Base-by-base conservation (phyloP, 2,797 vertebrate species). In the Cichlasoma orientale region DNA sequence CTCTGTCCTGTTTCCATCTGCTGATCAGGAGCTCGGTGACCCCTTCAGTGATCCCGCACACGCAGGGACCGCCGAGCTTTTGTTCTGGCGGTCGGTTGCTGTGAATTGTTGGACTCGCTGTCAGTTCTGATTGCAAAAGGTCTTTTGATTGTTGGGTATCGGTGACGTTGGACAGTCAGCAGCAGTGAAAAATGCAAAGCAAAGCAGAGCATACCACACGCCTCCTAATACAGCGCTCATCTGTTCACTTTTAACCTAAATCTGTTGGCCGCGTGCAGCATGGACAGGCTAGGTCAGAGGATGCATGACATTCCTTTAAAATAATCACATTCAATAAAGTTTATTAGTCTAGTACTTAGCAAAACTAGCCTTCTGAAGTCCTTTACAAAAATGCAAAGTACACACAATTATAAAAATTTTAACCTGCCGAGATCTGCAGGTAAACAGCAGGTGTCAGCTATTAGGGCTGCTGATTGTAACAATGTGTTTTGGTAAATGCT, bases 141-240 rank as follows among this genome's bases (percentile, higher is more conserved):
- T 75, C 88, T 89, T 91, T 88, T 78, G 71, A 87, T 92, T 91
- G 91, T 92, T 86, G 29, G 1, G 53, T 73, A 72, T 80, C 76
- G 2, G 82, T 90, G 88, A 84, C 33, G 56, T 86, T 44, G 75
- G 79, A 73, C 79, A 77, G 89, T 89, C 90, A 81, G 86, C 89
- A 84, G 81, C 80, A 74, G 61, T 66, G 76, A 80, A 79, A 79
- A 88, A 74, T 84, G 83, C 75, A 84, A 7, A 86, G 56, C 79
- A 36, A 81, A 88, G 80, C 79, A 38, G 78, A 88, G 80, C 86
- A 41, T 44, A 74, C 23, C 66, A 29, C 56, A 19, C 61, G 5
- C n/a, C 36, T 2, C 27, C 74, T 31, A 31, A 36, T 59, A 23
- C 31, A 50, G 9, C 9, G 29, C 75, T n/a, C 0, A 61, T 75